A percentile compares a stretch with the other conserved stretches of the same genome.
phyloP scores from a whole-genome alignment of 2,113 vertebrate genomes.

The Vanacampus margaritifer region DNA sequence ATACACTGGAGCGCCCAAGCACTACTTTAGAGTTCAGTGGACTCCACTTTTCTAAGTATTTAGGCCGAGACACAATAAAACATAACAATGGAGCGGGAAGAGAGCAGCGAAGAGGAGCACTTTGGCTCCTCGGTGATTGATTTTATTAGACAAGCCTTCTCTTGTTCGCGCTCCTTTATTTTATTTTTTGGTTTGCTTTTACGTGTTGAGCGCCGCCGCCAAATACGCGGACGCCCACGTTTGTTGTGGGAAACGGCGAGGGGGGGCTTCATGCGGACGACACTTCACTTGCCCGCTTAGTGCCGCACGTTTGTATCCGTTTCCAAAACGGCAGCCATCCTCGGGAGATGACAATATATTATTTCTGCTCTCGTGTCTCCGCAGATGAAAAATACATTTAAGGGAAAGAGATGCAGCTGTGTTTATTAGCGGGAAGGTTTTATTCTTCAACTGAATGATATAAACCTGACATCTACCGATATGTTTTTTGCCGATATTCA shows the following conservation, averaged over 20 bases:
- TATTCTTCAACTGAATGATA: background rate
- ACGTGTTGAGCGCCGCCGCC: background rate
- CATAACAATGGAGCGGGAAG: background rate
- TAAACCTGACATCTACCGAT: no score
- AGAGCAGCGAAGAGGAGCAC: background rate
- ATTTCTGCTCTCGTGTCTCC: background rate
- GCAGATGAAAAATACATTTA: background rate
- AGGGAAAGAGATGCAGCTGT: background rate
- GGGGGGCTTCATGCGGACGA: background rate
- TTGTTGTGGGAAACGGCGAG: background rate
- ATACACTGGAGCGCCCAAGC: background rate
- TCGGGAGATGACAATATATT: background rate
- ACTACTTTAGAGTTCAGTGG: background rate
- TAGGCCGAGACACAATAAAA: background rate
- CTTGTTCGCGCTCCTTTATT: background rate
- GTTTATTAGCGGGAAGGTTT: background rate
- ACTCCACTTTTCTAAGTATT: background rate
- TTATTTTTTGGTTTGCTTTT: background rate
- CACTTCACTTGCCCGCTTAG: background rate
- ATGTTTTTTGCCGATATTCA: no score
- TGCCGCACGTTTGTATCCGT: background rate
- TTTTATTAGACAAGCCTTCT: background rate
- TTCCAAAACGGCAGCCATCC: background rate
- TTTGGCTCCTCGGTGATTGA: background rate
- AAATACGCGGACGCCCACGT: background rate